Conservation (phyloP, 2,113 vertebrate species). For the Pipa parva region DNA sequence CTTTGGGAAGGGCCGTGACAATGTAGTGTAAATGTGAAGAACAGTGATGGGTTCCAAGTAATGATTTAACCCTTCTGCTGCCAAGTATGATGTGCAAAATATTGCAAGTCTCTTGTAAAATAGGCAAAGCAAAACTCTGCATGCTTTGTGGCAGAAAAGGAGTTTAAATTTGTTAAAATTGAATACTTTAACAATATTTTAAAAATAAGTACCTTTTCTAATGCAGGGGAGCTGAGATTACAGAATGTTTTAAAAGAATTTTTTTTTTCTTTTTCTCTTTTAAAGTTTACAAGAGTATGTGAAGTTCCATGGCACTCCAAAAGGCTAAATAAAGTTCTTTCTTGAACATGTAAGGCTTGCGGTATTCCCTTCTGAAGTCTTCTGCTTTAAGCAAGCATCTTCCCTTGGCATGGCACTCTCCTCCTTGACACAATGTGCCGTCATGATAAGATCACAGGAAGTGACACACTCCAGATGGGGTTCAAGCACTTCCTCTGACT, state of each 20-base stretch:
- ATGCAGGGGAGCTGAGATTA: constrained; percentile 6
- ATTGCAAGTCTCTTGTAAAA: background rate
- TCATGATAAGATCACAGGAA: constrained; percentile 37
- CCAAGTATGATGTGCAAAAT: constrained; percentile 7
- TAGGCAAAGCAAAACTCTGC: background rate
- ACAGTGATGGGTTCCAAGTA: background rate
- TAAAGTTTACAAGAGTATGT: constrained; percentile 1
- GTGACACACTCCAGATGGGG: constrained; percentile 30
- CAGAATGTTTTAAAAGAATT: background rate
- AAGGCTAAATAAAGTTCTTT: constrained; percentile 16
- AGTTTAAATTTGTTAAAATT: background rate
- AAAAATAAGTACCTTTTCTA: constrained; percentile 33
- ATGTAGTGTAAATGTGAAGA: background rate
- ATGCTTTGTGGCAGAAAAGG: constrained; percentile 2
- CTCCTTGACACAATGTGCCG: constrained; percentile 18
- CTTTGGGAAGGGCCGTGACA: background rate
- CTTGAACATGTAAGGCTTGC: constrained; percentile 36
- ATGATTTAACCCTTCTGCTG: constrained; percentile 1
- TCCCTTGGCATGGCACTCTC: constrained; percentile 24
- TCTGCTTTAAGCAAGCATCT: constrained; percentile 30
- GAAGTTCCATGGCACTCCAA: constrained; percentile 30
- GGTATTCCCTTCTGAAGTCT: constrained; percentile 22
- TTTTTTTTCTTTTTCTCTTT: background rate
- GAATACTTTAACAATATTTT: constrained; percentile 22
- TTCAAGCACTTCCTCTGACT: constrained; percentile 45